Evolutionary conservation across 2,113 vertebrate species (phyloP).

Genomic region (Phaethon lepturus): DNA sequence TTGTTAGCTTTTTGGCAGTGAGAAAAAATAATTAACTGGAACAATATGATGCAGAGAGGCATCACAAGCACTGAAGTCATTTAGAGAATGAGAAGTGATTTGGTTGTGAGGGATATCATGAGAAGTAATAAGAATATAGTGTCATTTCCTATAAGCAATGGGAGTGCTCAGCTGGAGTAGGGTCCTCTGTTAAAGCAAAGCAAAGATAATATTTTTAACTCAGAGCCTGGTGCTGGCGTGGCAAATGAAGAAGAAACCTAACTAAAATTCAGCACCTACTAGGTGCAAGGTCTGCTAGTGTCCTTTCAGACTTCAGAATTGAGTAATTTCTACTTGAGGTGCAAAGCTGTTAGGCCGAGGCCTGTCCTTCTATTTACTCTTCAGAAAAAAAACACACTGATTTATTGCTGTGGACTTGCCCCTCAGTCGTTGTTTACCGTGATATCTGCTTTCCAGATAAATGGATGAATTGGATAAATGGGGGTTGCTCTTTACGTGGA

Average conservation of each 20-base stretch:
- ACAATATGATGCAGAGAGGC: neutral
- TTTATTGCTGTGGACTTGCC: constrained; percentile 37
- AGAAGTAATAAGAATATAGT: constrained; percentile 7
- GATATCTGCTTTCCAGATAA: constrained; percentile 52
- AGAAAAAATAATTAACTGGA: constrained; percentile 10
- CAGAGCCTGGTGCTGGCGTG: neutral
- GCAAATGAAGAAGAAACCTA: neutral
- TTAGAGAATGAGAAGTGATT: constrained; percentile 37
- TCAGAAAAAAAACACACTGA: neutral
- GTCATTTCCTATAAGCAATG: neutral
- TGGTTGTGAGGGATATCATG: neutral
- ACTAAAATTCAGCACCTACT: neutral
- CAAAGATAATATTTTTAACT: neutral
- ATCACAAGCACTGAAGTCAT: neutral
- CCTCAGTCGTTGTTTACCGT: neutral
- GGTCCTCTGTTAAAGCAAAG: neutral
- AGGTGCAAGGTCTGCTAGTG: neutral
- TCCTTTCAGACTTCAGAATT: neutral
- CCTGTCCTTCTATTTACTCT: neutral
- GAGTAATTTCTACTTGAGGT: neutral
- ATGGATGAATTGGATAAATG: constrained; percentile 52
- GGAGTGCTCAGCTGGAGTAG: neutral
- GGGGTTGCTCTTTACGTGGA: neutral
- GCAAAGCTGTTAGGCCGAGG: neutral
- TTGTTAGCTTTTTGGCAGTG: neutral